phyloP scores from a whole-genome alignment of 2,888 invertebrate species.

The Craniophora ligustri region DNA sequence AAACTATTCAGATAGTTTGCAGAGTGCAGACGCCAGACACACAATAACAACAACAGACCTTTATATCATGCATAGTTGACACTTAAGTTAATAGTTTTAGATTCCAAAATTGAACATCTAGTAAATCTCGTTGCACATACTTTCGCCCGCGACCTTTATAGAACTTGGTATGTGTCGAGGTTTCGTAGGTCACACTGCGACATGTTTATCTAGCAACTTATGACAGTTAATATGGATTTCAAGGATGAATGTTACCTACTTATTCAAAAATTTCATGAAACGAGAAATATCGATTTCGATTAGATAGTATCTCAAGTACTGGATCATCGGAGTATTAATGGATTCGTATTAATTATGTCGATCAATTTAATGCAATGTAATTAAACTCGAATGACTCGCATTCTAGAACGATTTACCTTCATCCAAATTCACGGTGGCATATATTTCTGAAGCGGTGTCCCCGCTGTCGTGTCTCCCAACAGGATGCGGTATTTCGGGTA shows the following conservation, averaged over 20 bases:
- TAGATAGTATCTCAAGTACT: conserved; percentile 15
- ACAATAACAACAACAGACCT: conserved; percentile 32
- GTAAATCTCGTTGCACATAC: conserved; percentile 29
- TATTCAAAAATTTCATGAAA: conserved; percentile 14
- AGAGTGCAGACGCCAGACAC: conserved; percentile 38
- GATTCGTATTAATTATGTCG: conserved; percentile 37
- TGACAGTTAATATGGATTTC: conserved; percentile 34
- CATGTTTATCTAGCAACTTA: conserved; percentile 49
- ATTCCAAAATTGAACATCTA: conserved; percentile 24
- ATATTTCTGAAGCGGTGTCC: conserved; percentile 95
- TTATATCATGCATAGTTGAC: conserved; percentile 11
- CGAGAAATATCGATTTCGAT: conserved; percentile 14
- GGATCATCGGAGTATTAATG: conserved; percentile 27
- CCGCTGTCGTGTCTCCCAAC: conserved; percentile 90
- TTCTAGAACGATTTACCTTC: conserved; percentile 68
- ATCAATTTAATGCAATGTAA: conserved; percentile 31
- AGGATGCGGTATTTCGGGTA: conserved; percentile 94
- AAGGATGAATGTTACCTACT: conserved; percentile 18
- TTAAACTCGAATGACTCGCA: conserved; percentile 8
- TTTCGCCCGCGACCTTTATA: conserved; percentile 56
- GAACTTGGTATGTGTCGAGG: conserved; percentile 51
- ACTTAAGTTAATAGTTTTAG: conserved; percentile 29
- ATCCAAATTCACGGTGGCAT: conserved; percentile 93
- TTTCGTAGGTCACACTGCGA: conserved; percentile 51
- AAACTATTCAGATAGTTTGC: conserved; percentile 54